phyloP scores from a whole-genome alignment of 2,113 vertebrate species.

The Mandrillus leucophaeus region DNA sequence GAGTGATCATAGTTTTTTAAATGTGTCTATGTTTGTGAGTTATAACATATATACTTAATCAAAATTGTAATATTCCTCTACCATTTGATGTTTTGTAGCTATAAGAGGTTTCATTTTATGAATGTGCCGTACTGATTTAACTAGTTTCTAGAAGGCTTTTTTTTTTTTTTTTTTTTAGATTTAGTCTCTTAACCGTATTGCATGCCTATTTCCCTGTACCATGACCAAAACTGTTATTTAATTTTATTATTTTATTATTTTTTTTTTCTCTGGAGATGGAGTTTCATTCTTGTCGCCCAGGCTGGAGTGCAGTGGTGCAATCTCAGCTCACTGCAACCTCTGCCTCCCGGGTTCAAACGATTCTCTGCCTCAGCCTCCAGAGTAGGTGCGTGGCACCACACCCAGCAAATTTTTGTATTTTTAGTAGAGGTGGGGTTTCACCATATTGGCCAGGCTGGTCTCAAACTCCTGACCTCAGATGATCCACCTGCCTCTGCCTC shows the following conservation, averaged over 20 bases:
- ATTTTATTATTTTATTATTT: not conserved
- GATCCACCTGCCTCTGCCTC: too few relatives aligned
- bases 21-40: not conserved
- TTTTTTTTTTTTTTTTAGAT: not conserved
- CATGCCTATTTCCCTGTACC: not conserved
- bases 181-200: not conserved
- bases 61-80: not conserved
- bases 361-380: too few relatives aligned
- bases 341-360: too few relatives aligned
- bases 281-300: too few relatives aligned
- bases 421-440: too few relatives aligned
- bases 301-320: too few relatives aligned
- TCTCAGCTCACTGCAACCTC: too few relatives aligned
- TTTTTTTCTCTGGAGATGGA: too few relatives aligned
- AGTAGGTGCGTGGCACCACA: too few relatives aligned
- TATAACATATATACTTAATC: not conserved
- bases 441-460: too few relatives aligned
- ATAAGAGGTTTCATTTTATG: not conserved
- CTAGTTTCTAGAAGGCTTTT: not conserved
- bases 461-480: too few relatives aligned
- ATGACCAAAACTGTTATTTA: not conserved
- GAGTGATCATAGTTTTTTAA: not conserved
- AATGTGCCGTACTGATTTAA: not conserved
- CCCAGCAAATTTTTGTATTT: too few relatives aligned
- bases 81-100: not conserved